Conservation (phyloP, 1,140 invertebrate genomes). For the Agrilus planipennis region DNA sequence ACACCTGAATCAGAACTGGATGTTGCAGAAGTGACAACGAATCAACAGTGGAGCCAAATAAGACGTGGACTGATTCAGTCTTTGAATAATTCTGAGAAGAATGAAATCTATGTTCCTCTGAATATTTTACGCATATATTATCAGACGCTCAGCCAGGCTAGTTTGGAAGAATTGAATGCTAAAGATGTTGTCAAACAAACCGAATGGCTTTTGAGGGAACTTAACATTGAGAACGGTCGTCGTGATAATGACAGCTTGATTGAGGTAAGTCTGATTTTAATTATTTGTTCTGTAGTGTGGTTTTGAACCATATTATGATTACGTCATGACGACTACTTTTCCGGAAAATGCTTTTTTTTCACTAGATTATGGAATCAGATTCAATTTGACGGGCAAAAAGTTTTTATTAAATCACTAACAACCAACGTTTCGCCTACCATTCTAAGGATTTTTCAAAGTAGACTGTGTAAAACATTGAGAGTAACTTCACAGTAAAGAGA, state of each 20-base stretch:
- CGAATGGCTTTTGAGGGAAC: constrained; percentile 26
- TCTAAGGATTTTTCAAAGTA: too few species aligned
- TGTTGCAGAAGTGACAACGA: constrained; percentile 10
- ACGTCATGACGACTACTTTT: too few species aligned
- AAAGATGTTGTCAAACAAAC: constrained; percentile 23
- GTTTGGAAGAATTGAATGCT: constrained; percentile 15
- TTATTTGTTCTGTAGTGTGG: too few species aligned
- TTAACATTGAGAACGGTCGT: constrained; percentile 22
- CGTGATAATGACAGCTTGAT: constrained; percentile 21
- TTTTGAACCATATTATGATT: too few species aligned
- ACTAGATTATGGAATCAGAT: constrained; percentile 2
- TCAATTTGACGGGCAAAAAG: constrained; percentile 6
- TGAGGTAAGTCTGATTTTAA: constrained; percentile 9
- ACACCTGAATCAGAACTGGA: constrained; percentile 7
- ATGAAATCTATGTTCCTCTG: constrained; percentile 25
- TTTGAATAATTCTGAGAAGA: constrained; percentile 22
- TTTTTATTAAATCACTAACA: too few species aligned
- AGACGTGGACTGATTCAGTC: constrained; percentile 25
- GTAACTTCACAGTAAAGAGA: too few species aligned
- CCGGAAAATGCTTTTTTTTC: background rate
- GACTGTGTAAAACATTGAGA: too few species aligned
- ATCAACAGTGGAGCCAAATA: constrained; percentile 27
- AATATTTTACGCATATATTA: constrained; percentile 30
- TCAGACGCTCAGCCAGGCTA: constrained; percentile 20
- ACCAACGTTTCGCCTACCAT: too few species aligned